Percentiles rank a stretch among this genome's conserved stretches.
phyloP scores from a whole-genome alignment of 2,888 invertebrate species.

The Strigamia crassipes region DNA sequence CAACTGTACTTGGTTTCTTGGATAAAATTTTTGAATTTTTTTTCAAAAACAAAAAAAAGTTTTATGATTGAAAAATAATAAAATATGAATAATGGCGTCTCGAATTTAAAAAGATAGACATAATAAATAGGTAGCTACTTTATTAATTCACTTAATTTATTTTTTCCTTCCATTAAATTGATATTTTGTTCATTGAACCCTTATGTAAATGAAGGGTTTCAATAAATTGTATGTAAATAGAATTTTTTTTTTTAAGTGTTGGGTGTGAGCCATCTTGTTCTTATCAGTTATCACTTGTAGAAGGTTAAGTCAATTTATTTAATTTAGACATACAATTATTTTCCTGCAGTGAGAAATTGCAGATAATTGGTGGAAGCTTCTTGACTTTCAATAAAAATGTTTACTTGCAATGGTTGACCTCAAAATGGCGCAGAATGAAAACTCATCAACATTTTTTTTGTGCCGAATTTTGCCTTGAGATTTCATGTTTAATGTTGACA shows the following conservation, averaged over 20 bases:
- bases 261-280: slow-evolving; percentile 25
- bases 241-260: neutral
- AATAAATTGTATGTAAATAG: slow-evolving; percentile 2
- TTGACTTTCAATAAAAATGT: neutral
- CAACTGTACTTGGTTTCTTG: neutral
- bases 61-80: neutral
- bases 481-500: slow-evolving; percentile 17
- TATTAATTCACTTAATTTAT: neutral
- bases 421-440: slow-evolving; percentile 15
- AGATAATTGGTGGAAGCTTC: neutral
- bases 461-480: neutral
- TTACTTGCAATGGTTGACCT: slow-evolving; percentile 17
- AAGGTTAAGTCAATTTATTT: neutral
- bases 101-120: no score
- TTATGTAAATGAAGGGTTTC: neutral
- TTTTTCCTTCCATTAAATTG: neutral
- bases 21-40: neutral
- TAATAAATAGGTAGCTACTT: neutral
- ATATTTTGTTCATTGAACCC: slow-evolving; percentile 32
- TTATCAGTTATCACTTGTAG: neutral
- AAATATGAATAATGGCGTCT: neutral
- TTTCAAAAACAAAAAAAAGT: neutral
- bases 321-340: neutral
- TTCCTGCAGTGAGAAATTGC: neutral
- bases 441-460: slow-evolving; percentile 18